Evolutionary conservation across 1,140 invertebrate genomes (phyloP), one percentile per base, ranked within the genome.

Genomic region (Papilio helenus): DNA sequence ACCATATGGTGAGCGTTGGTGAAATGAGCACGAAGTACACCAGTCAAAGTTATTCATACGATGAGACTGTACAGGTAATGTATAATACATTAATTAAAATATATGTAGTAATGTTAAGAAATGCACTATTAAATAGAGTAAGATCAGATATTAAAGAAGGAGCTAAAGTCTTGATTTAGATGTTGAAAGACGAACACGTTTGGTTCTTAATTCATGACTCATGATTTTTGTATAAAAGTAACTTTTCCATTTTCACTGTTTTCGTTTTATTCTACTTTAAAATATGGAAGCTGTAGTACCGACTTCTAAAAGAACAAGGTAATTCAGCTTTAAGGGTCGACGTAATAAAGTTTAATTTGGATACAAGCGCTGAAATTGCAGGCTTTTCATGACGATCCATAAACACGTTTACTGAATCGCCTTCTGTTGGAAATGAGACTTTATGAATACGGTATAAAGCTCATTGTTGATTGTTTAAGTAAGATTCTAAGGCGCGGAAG

Each of bases 51-150:
- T 93, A 90, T 81, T 90, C 92, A 39, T 94, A 89, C 81, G 92
- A 94, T 90, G 92, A 94, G 85, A 94, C 92, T 55, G 89, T 94
- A 87, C 91, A 93, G 88, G 92, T 93, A 80, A 74, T 55, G 51
- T 20, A 55, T 55, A 55, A 55, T 55, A 55, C 51, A 55, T n/a
- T 18, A n/a, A 20, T 55, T 9, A 55, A 46, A 46, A 46, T 12
- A 55, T 46, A 49, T 49, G 12, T 7, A 49, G n/a, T 46, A 12
- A 5, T 8, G 18, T n/a, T 18, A n/a, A 10, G 51, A 49, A 49
- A 16, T 18, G 5, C 5, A 49, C 14, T 4, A 20, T 61, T 26
- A 3, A 3, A 3, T 26, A 26, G 58, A 23, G 23, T 10, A 23
- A 58, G 20, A 10, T 51, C 1, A 51, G 7, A 51, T 51, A 3